Conservation (phyloP, 64 coral and sea anemone genomes). For the Montipora foliosa region DNA sequence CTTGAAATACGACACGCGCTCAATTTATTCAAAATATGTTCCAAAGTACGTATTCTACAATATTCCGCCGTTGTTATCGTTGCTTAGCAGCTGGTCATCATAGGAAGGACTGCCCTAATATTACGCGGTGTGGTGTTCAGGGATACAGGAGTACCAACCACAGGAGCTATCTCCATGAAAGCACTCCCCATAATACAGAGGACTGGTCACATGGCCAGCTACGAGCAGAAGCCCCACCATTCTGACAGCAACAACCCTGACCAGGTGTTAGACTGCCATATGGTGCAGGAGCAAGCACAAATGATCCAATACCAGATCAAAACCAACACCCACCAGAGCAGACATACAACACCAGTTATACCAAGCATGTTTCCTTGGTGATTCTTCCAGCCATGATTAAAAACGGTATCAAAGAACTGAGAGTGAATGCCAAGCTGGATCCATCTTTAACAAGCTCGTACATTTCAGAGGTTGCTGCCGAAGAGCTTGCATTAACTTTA, state of each 20-base stretch:
- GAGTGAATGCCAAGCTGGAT: conserved; percentile 75
- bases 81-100: conserved; percentile 47
- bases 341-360: conserved; percentile 30
- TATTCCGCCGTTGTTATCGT: conserved; percentile 29
- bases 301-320: not conserved
- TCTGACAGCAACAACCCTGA: not conserved
- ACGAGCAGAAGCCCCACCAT: not conserved
- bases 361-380: conserved; percentile 59
- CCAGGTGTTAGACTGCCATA: not conserved
- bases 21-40: no score
- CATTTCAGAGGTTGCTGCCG: conserved; percentile 50
- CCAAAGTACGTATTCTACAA: no score
- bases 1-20: no score
- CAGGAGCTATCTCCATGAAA: no score
- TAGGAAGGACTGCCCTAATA: no score
- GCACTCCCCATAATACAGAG: conserved; percentile 28
- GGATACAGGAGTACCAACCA: no score
- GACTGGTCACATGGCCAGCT: not conserved
- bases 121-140: no score
- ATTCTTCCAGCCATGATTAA: conserved; percentile 60
- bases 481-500: conserved; percentile 38
- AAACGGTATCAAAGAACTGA: conserved; percentile 34
- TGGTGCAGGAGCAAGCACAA: not conserved
- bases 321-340: not conserved
- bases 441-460: conserved; percentile 65